Percentiles rank a stretch among this genome's conserved stretches.
Conservation (phyloP, 2,797 vertebrate genomes). For the Loris lydekkerianus region DNA sequence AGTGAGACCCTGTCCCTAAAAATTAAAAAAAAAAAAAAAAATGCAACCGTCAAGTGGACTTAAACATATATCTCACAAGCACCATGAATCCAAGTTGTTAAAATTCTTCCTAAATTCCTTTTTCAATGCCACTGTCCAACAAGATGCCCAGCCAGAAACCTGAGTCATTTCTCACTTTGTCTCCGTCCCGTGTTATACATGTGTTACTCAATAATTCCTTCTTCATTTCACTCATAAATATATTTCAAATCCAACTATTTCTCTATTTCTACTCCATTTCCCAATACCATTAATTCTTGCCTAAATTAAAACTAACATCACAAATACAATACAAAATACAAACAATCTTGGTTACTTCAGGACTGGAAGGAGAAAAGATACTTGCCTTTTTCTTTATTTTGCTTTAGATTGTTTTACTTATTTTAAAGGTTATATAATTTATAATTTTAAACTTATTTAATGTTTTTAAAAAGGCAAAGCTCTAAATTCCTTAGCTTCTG, state of each 20-base stretch:
- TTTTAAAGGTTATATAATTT: slow-evolving; percentile 15
- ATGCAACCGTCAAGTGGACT: neutral
- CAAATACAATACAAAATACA: neutral
- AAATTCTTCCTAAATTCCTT: neutral
- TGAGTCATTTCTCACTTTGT: neutral
- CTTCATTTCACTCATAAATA: neutral
- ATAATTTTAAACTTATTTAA: slow-evolving; percentile 28
- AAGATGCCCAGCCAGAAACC: neutral
- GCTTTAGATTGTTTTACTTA: neutral
- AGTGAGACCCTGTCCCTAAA: neutral
- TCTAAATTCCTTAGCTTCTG: neutral
- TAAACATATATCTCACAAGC: neutral
- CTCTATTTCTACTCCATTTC: neutral
- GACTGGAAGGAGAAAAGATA: neutral
- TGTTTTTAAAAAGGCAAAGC: neutral
- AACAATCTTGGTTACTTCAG: neutral
- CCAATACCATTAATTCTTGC: neutral
- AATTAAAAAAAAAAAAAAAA: neutral
- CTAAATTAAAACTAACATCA: neutral
- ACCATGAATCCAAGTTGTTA: neutral
- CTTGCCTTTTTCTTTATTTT: neutral
- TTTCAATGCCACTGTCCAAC: neutral
- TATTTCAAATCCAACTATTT: neutral
- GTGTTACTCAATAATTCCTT: neutral
- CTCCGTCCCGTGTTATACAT: neutral